Base-by-base conservation (phyloP, 2,888 invertebrate genomes). In the Hyles lineata region DNA sequence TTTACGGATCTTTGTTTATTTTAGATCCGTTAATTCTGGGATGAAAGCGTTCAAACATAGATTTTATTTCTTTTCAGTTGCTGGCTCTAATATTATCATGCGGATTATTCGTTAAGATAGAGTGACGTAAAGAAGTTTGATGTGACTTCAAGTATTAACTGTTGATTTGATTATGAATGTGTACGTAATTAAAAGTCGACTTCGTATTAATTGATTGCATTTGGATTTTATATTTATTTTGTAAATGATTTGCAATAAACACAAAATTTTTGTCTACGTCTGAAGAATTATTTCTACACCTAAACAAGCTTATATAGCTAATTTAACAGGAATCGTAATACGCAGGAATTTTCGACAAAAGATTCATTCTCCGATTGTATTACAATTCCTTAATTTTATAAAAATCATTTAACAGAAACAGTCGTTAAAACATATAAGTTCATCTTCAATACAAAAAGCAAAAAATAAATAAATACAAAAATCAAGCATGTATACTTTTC, bases 81-180 rank as follows among this genome's bases (percentile, higher is more conserved):
- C 95, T 98, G 87, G 98, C 98, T 73, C 96, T 98, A 95, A 95
- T 98, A 85, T 97, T 98, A 87, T 97, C 98, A 3, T 97, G 97
- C 88, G 96, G 97, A 74, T 95, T 98, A 81, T 98, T 98, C 91
- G 97, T 97, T 88, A 96, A 98, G 95, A 98, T 98, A 87, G 96
- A 97, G 95, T 96, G 94, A 94, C 82, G 69, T 74, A 19, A 23
- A 8, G 9, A 35, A 58, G 78, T 75, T 77, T 76, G 69, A 73
- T 75, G 77, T 78, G 76, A 78, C 75, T 79, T 76, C 73, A 43
- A 62, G 62, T 71, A 50, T 63, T 58, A 29, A 43, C 19, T 63
- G 73, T 73, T 74, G 67, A 62, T 76, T 75, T 76, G 74, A 78
- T 75, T 75, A 74, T 79, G 76, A 77, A 74, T 75, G 71, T 76